These are phyloP conservation scores for Plusia festucae DNA, from an alignment of 2,888 invertebrate genomes.

Conservation along the genomic window DNA sequence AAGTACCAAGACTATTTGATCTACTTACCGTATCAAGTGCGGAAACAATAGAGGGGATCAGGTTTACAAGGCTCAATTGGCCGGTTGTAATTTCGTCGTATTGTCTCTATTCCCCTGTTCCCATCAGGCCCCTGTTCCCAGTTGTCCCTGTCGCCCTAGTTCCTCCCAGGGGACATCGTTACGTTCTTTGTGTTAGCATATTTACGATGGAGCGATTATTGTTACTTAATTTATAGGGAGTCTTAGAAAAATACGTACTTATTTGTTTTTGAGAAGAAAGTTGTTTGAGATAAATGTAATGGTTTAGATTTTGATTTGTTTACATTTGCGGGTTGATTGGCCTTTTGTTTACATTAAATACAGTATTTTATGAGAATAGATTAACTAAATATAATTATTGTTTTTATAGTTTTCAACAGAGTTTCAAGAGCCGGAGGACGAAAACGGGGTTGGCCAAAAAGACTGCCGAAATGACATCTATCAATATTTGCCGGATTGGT, in stretches of 20 bases:
- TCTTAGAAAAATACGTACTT: constrained; percentile 40
- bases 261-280: constrained; percentile 10
- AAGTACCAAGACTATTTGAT: constrained; percentile 72
- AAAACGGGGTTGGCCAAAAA: too few species aligned
- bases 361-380: too few species aligned
- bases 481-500: too few species aligned
- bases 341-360: too few species aligned
- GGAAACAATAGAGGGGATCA: constrained; percentile 88
- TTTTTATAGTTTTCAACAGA: too few species aligned
- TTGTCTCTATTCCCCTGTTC: constrained; percentile 82
- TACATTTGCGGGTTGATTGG: too few species aligned
- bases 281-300: not conserved
- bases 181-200: constrained; percentile 79
- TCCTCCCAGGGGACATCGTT: constrained; percentile 77
- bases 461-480: too few species aligned
- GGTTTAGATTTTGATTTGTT: not conserved
- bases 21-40: constrained; percentile 70
- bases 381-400: too few species aligned
- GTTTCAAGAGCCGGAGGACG: too few species aligned
- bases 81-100: constrained; percentile 86
- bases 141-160: constrained; percentile 49
- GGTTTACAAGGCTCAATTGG: constrained; percentile 87
- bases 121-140: constrained; percentile 57
- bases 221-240: constrained; percentile 66
- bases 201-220: constrained; percentile 73